Base-by-base conservation (phyloP, 2,888 invertebrate species). In the Cataglyphis albicans region DNA sequence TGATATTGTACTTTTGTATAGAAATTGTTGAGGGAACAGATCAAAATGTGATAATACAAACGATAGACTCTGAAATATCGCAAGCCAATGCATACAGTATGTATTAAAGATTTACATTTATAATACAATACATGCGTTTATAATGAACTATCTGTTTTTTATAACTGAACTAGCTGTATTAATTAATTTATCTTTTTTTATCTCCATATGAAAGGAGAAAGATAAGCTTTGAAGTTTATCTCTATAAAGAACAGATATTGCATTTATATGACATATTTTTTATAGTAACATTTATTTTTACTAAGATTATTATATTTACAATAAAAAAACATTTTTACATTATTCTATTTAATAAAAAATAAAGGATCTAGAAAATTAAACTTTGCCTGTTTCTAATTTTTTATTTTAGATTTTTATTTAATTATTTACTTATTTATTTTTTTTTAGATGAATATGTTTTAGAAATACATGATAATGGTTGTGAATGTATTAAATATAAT, bases 401-500 rank as follows among this genome's bases (percentile, higher is more conserved):
- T 48, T 48, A 48, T 48, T 48, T 48, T 48, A 44, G 5, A 44
- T 29, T 29, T 65, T 65, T 2, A 32, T 32, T 32, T 32, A 32
- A 32, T 32, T 32, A 6, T 32, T 65, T 2, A 32, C 5, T 32
- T 32, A 32, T 6, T 32, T 32, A 6, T 32, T 57, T 4, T 29
- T 29, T n/a, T 52, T 7, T 52, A 76, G 68, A 10, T 41, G 1
- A 67, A 32, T 68, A 7, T 29, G 15, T 9, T 41, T 15, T 68
- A 5, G 10, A 21, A 15, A 0, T 7, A 0, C 0, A 5, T 25
- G 15, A 29, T 29, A 68, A 72, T 15, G 59, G 78, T 41, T 81
- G 86, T 41, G 41, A 82, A 32, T 88, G 88, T 18, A 80, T 82
- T 29, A 18, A 85, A 18, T 78, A 84, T 78, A 38, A 88, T 61